Evolutionary conservation across 2,888 invertebrate species (phyloP), one percentile per base, ranked within the genome.

Genomic region (Anthrax anthrax): DNA sequence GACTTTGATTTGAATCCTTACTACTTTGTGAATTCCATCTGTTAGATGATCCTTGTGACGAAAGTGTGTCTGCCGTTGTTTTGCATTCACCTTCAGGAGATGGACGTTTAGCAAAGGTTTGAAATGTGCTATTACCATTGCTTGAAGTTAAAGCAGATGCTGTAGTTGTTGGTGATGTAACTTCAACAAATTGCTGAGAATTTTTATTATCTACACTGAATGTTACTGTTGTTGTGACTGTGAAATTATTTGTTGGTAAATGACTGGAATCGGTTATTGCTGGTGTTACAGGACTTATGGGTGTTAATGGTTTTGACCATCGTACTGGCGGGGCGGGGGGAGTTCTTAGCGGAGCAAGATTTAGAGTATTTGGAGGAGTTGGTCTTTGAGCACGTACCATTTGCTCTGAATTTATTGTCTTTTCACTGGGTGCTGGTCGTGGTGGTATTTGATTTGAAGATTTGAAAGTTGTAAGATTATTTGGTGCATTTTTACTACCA

Each of bases 321-420:
- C 88, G 73, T 14, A 87, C 81, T 0, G 88, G 88, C 0, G 88
- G 88, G 1, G 85, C 84, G 8, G 88, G 88, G 2, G 88, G 87
- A 32, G 82, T 82, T 41, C 60, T 56, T 27, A 61, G 50, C 36
- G 53, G 50, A 46, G 57, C 60, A 57, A 88, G 75, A 69, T 84
- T 87, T 51, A 88, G 69, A 36, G 87, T 87, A 64, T 84, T 87
- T 43, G 87, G 87, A 58, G 87, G 83, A 55, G 85, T 84, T 2
- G 87, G 87, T 59, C 84, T 71, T 19, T 81, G 80, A 43, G 80
- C 79, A 63, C 75, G 67, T 56, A 78, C 67, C 61, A 59, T 63
- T 44, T 71, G 67, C 62, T 73, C 67, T 39, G 57, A 42, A 52
- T 56, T 44, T 45, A 23, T 42, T 36, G 51, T 9, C 46, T 50